These are phyloP conservation scores for Dasypus novemcinctus DNA, from an alignment of 2,113 vertebrate species.

Conservation along the genomic window DNA sequence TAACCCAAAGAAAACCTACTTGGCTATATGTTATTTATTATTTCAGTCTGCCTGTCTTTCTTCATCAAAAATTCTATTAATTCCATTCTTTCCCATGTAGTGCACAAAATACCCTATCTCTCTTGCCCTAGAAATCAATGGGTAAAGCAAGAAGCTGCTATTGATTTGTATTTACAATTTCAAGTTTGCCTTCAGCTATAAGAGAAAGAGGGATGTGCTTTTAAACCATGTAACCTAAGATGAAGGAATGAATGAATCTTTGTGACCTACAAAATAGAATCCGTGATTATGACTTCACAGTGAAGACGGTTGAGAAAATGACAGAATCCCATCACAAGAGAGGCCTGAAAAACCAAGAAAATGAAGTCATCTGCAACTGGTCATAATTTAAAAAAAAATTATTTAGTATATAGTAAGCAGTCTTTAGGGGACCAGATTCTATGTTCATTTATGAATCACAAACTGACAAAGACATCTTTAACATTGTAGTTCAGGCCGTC, in stretches of 20 bases:
- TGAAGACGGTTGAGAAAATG: background rate
- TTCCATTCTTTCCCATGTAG: background rate
- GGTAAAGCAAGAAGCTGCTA: background rate
- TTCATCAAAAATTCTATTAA: background rate
- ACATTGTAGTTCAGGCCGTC: too few species aligned
- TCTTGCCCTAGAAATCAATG: conserved; percentile 15
- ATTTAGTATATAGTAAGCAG: background rate
- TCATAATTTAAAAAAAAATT: background rate
- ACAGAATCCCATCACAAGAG: background rate
- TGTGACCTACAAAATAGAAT: background rate
- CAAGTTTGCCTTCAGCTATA: background rate
- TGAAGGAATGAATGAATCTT: background rate
- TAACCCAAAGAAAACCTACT: background rate
- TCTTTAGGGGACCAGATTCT: background rate
- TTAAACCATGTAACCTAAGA: background rate
- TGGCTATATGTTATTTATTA: background rate
- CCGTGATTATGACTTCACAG: background rate
- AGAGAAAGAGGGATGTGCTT: background rate
- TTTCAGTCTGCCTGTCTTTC: background rate
- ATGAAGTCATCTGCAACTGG: background rate
- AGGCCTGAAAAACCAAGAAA: background rate
- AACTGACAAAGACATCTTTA: background rate
- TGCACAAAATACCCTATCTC: background rate
- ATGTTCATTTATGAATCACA: background rate
- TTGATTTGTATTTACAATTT: conserved; percentile 34